These are phyloP conservation scores for Empidonax alnorum DNA, from an alignment of 2,113 vertebrate species.

Conservation along the genomic window DNA sequence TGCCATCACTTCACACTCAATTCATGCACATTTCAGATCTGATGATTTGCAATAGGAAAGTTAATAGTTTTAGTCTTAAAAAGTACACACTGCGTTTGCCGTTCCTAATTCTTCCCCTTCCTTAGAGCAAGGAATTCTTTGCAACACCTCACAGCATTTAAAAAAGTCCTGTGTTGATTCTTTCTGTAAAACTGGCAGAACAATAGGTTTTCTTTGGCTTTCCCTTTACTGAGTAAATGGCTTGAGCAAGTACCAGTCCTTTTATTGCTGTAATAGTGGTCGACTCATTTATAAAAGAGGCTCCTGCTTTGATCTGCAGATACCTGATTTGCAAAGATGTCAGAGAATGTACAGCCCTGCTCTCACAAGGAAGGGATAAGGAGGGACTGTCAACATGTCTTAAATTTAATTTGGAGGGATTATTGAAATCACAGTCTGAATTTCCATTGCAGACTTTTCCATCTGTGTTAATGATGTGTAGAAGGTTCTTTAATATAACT, in stretches of 20 bases:
- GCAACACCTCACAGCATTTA: not conserved
- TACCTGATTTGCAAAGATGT: not conserved
- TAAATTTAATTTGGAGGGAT: not conserved
- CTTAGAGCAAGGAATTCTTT: not conserved
- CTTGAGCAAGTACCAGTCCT: not conserved
- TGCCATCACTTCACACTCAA: not conserved
- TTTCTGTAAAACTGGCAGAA: not conserved
- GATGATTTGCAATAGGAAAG: not conserved
- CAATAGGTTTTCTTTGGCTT: constrained; percentile 23
- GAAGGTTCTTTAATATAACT: not conserved
- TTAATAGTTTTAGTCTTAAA: not conserved
- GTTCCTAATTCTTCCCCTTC: not conserved
- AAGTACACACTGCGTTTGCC: not conserved
- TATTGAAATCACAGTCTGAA: not conserved
- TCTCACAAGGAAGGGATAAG: not conserved
- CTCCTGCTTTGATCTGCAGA: not conserved
- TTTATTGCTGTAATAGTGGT: not conserved
- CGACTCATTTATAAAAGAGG: not conserved
- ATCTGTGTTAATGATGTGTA: not conserved
- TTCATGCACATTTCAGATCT: not conserved
- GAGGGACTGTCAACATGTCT: not conserved
- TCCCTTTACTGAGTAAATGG: not conserved
- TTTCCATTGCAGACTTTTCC: not conserved
- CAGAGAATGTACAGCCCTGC: not conserved
- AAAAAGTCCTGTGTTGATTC: not conserved